Conservation (phyloP, 2,113 vertebrate genomes). For the Callionymus lyra region DNA sequence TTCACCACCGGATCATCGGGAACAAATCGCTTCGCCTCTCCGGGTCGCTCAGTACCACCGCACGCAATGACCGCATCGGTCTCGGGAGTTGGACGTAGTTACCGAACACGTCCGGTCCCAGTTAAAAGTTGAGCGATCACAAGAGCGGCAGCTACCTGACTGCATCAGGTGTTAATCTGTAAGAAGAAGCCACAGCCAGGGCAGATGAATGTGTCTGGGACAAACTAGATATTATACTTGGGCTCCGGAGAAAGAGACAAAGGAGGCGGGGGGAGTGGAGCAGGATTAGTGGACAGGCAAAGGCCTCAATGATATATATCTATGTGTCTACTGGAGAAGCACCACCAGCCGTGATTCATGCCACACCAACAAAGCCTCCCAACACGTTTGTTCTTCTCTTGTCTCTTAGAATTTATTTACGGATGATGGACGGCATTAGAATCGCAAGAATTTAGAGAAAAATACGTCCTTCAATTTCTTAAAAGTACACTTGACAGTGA, state of each 20-base stretch:
- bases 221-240: conserved; percentile 53
- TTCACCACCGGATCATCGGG: conserved; percentile 21
- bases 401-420: no score
- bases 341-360: conserved; percentile 51
- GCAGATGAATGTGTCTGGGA: conserved; percentile 65
- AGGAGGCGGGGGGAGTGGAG: conserved; percentile 37
- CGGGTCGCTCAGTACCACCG: conserved; percentile 4
- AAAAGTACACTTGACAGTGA: no score
- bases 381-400: conserved; percentile 2
- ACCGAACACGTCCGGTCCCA: conserved; percentile 15
- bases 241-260: conserved; percentile 32
- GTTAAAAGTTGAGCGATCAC: conserved; percentile 58
- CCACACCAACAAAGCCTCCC: conserved; percentile 25
- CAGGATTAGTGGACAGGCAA: conserved; percentile 44
- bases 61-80: conserved; percentile 15
- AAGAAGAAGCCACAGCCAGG: conserved; percentile 43
- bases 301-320: conserved; percentile 57
- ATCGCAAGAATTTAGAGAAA: no score
- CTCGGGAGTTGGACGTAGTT: conserved; percentile 43
- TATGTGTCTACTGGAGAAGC: conserved; percentile 40
- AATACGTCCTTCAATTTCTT: no score
- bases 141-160: conserved; percentile 28
- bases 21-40: conserved; percentile 7
- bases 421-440: no score
- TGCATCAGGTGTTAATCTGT: conserved; percentile 57